A percentile compares a stretch with the other conserved stretches of the same genome.
Conservation (phyloP, 2,888 invertebrate genomes). For the Epiblema foenella region DNA sequence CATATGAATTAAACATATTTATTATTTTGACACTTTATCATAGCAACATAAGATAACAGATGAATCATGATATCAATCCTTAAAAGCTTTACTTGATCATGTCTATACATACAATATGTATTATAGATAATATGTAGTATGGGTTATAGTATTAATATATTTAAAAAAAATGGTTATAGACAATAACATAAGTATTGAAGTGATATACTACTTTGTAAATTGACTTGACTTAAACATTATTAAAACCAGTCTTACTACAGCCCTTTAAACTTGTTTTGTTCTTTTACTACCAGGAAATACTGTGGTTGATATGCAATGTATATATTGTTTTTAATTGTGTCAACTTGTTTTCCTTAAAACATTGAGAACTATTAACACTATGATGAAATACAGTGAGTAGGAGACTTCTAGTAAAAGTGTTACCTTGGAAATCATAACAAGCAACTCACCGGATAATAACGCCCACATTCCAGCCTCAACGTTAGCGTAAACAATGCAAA, state of each 20-base stretch:
- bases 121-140: too few relatives aligned
- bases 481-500: slow-evolving; percentile 78
- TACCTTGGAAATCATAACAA: slow-evolving; percentile 25
- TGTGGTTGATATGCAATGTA: background rate
- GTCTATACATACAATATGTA: background rate
- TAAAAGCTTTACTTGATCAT: background rate
- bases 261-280: slow-evolving; percentile 15
- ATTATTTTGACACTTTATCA: background rate
- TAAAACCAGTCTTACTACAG: slow-evolving; percentile 1
- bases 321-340: background rate
- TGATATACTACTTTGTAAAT: background rate
- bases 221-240: background rate
- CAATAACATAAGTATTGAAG: background rate
- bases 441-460: slow-evolving; percentile 72
- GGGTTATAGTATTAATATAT: too few relatives aligned
- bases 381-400: background rate
- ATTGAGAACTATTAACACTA: background rate
- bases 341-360: background rate
- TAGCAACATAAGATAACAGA: slow-evolving; percentile 1
- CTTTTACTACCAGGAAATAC: slow-evolving; percentile 14
- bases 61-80: background rate
- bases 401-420: slow-evolving; percentile 6
- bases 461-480: slow-evolving; percentile 81
- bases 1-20: slow-evolving; percentile 7
- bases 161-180: background rate